phyloP scores from a whole-genome alignment of 37 sponge, comb jelly and placozoan species.

The Oopsacas minuta region DNA sequence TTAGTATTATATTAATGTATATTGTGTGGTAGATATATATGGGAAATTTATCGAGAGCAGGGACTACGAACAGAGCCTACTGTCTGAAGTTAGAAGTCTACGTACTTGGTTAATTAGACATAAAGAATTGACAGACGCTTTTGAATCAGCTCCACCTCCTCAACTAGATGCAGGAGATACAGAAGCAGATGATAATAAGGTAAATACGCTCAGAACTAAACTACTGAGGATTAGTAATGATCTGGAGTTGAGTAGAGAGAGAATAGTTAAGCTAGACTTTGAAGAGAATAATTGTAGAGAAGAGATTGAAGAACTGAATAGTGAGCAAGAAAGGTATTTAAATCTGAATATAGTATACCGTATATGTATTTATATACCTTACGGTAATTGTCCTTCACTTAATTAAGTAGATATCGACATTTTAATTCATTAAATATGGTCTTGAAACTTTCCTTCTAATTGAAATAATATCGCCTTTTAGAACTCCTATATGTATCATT shows the following conservation, averaged over 20 bases:
- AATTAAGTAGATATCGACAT: too few species aligned
- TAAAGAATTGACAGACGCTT: background rate
- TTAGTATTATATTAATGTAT: background rate
- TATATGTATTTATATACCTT: too few species aligned
- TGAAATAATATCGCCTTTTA: too few species aligned
- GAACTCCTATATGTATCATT: too few species aligned
- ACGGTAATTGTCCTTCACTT: too few species aligned
- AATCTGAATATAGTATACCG: too few species aligned
- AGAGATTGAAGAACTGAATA: background rate
- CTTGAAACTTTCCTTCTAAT: too few species aligned
- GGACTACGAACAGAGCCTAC: background rate
- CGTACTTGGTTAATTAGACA: background rate
- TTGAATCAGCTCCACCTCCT: background rate
- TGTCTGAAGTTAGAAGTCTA: background rate
- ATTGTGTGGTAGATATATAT: background rate
- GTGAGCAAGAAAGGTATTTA: background rate
- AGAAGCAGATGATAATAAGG: background rate
- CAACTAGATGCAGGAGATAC: background rate
- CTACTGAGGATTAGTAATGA: background rate
- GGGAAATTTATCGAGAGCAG: background rate
- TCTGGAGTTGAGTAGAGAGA: slow-evolving; percentile 12
- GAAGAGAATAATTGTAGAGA: slow-evolving; percentile 11
- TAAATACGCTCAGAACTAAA: background rate
- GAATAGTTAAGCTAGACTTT: background rate
- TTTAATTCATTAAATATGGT: too few species aligned